These are phyloP conservation scores for Zaprionus lineosus DNA, from an alignment of 2,888 invertebrate species.

Conservation along the genomic window DNA sequence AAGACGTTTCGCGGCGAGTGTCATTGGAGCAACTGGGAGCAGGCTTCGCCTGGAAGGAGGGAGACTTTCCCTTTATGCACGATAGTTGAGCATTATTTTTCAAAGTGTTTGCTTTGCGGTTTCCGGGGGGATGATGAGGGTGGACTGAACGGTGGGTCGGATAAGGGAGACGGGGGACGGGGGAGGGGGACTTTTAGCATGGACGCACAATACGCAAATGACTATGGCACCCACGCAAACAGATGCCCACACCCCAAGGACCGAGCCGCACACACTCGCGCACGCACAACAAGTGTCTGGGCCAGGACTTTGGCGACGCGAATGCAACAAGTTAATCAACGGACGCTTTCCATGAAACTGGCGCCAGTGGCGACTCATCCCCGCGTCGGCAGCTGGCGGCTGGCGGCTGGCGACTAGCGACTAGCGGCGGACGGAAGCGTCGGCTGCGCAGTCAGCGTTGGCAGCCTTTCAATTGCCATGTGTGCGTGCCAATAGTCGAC, in stretches of 20 bases:
- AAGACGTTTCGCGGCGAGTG: no score
- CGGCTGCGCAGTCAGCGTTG: slow-evolving; percentile 33
- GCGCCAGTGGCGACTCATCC: slow-evolving; percentile 52
- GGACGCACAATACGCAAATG: slow-evolving; percentile 62
- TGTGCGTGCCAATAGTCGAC: no score
- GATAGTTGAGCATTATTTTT: slow-evolving; percentile 27
- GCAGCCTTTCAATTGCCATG: slow-evolving; percentile 10
- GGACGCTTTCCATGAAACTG: slow-evolving; percentile 70
- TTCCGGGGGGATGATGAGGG: no score
- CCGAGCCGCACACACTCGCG: slow-evolving; percentile 3
- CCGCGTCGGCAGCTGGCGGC: slow-evolving; percentile 56
- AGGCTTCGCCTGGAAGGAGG: no score
- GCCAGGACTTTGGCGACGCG: slow-evolving; percentile 53
- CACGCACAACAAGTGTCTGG: slow-evolving; percentile 42
- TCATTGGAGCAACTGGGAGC: no score
- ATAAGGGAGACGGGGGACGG: background rate
- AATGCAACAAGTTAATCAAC: slow-evolving; percentile 76
- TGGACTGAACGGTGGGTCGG: background rate
- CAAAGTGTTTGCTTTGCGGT: slow-evolving; percentile 45
- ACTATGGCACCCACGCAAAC: slow-evolving; percentile 42
- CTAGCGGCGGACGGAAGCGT: slow-evolving; percentile 7
- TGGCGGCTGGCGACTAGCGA: no score
- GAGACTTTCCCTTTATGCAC: no score
- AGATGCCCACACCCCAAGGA: slow-evolving; percentile 8
- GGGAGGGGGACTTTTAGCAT: slow-evolving; percentile 9